Evolutionary conservation across 2,888 invertebrate genomes (phyloP), one percentile per base, ranked within the genome.

Genomic region (Pasiphila rectangulata): DNA sequence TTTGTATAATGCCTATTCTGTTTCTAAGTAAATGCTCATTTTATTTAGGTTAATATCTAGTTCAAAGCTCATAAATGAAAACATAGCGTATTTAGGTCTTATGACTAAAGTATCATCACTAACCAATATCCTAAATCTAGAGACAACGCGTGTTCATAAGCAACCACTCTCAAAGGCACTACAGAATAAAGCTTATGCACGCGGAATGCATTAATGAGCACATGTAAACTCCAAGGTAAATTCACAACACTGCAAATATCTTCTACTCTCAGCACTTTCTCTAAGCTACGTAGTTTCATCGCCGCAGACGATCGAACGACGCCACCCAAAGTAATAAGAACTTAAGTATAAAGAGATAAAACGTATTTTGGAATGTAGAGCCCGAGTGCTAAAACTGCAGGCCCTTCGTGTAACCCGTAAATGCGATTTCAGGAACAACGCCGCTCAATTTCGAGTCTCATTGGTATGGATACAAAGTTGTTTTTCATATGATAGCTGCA

Each of bases 321-420:
- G n/a, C 27, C 4, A 34, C 13, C 46, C 61, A 68, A 25, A 34
- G 50, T 12, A 68, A 67, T 58, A 27, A 57, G 41, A 57, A 63
- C 69, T 60, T 48, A 50, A 64, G 39, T 27, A 1, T 20, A 25
- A 9, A n/a, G 40, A n/a, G 21, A 62, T 70, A 79, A 69, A 75
- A 79, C 46, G 54, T 61, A 59, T 59, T 71, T 79, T 72, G 40
- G 51, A 49, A 56, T 66, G 66, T 50, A 34, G 46, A 54, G 43
- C 30, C 50, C 44, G 56, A 61, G 61, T 61, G 69, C 70, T 75
- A 68, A 78, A 77, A 80, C 68, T 77, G 69, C 75, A 75, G 69
- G 73, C 69, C 72, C 69, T 78, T 74, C 67, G 70, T 64, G 67
- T 63, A 67, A 63, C 64, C 71, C 72, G 75, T 79, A 81, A 79